Conservation (phyloP, 2,888 invertebrate genomes). For the Bellardia bayeri region DNA sequence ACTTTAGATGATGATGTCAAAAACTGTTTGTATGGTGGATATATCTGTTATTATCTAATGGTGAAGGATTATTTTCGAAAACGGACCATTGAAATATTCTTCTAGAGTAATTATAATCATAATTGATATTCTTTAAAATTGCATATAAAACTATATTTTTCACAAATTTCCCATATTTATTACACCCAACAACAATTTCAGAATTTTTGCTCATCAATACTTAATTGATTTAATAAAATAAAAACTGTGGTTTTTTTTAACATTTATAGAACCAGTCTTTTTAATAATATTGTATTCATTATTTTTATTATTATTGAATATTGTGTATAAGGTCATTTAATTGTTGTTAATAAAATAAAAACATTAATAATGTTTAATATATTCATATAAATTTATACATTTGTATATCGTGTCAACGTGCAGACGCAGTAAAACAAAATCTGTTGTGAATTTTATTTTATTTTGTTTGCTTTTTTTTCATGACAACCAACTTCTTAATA, state of each 20-base stretch:
- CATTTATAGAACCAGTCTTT: conserved; percentile 26
- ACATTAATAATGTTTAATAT: conserved; percentile 21
- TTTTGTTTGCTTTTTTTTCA: background rate
- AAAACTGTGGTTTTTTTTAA: background rate
- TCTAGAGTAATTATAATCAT: too few species aligned
- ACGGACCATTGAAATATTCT: too few species aligned
- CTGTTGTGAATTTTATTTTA: background rate
- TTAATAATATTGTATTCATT: conserved; percentile 28
- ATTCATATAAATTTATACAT: background rate
- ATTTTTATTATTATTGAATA: conserved; percentile 51
- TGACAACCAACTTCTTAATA: conserved; percentile 14
- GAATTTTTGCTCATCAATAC: background rate
- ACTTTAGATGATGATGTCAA: too few species aligned
- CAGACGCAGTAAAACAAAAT: background rate
- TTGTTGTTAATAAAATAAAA: conserved; percentile 21
- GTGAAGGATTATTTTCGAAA: too few species aligned
- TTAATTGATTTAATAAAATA: conserved; percentile 29
- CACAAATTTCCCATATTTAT: background rate
- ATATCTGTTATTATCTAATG: too few species aligned
- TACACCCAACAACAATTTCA: conserved; percentile 14
- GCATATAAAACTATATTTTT: background rate
- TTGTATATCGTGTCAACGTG: background rate
- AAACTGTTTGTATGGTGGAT: too few species aligned
- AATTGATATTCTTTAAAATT: too few species aligned
- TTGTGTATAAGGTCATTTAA: conserved; percentile 54